phyloP scores from a whole-genome alignment of 2,113 vertebrate genomes.

The Pomatostomus ruficeps region DNA sequence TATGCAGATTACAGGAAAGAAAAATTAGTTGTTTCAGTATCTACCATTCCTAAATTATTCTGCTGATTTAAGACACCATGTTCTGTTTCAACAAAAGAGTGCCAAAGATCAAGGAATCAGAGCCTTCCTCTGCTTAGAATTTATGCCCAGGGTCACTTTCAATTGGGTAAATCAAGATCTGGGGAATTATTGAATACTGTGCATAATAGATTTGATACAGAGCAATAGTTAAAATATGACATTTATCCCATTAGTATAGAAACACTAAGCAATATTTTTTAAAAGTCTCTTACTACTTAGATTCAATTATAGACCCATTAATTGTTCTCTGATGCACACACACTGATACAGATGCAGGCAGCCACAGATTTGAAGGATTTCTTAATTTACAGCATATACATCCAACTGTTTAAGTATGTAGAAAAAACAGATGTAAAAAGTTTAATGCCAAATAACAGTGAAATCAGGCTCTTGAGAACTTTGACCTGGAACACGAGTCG shows the following conservation, averaged over 20 bases:
- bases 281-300: conserved; percentile 51
- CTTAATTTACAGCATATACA: background rate
- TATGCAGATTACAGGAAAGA: conserved; percentile 77
- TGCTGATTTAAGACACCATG: conserved; percentile 73
- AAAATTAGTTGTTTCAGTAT: conserved; percentile 80
- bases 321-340: background rate
- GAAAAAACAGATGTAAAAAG: background rate
- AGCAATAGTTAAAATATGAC: conserved; percentile 68
- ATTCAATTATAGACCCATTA: conserved; percentile 63
- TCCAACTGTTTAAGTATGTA: background rate
- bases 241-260: conserved; percentile 70
- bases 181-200: conserved; percentile 69
- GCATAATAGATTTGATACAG: conserved; percentile 66
- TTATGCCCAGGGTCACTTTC: conserved; percentile 73
- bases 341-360: background rate
- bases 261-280: conserved; percentile 44
- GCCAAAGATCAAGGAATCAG: conserved; percentile 74
- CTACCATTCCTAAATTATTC: conserved; percentile 77
- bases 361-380: background rate
- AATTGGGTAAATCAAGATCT: conserved; percentile 75
- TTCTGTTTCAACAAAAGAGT: conserved; percentile 71
- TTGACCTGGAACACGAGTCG: accelerated
- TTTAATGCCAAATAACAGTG: background rate
- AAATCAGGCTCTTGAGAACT: background rate
- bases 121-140: conserved; percentile 65